phyloP scores from a whole-genome alignment of 2,888 invertebrate species.

The Epirrhoe tristata region DNA sequence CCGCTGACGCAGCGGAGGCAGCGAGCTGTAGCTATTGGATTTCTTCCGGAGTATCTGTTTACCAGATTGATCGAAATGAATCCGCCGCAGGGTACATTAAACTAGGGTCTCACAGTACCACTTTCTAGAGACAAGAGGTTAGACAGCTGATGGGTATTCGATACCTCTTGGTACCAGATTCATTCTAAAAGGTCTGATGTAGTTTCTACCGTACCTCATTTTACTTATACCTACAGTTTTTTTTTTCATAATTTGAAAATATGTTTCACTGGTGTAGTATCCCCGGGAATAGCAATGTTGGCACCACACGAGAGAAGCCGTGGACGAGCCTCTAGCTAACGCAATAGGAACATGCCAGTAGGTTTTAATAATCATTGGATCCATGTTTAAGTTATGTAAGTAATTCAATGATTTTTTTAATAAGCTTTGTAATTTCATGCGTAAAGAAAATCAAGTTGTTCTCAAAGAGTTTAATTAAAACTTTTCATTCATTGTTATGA shows the following conservation, averaged over 20 bases:
- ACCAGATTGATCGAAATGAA: slow-evolving; percentile 24
- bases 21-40: slow-evolving; percentile 15
- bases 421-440: not conserved
- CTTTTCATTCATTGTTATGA: slow-evolving; percentile 37
- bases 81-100: slow-evolving; percentile 21
- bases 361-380: too few species aligned
- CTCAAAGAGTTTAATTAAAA: slow-evolving; percentile 19
- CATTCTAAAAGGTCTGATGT: not conserved
- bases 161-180: not conserved
- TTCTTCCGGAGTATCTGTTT: slow-evolving; percentile 28
- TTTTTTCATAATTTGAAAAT: too few species aligned
- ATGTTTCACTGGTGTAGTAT: too few species aligned
- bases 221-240: too few species aligned
- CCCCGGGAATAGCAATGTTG: too few species aligned
- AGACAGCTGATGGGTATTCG: too few species aligned
- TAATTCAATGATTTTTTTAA: not conserved
- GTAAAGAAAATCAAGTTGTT: slow-evolving; percentile 30
- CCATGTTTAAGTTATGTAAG: not conserved
- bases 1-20: slow-evolving; percentile 18
- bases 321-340: too few species aligned
- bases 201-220: not conserved
- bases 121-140: not conserved
- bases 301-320: too few species aligned
- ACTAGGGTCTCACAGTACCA: slow-evolving; percentile 3
- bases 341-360: too few species aligned